phyloP scores from a whole-genome alignment of 2,888 invertebrate species.

The Mylabris sibirica region DNA sequence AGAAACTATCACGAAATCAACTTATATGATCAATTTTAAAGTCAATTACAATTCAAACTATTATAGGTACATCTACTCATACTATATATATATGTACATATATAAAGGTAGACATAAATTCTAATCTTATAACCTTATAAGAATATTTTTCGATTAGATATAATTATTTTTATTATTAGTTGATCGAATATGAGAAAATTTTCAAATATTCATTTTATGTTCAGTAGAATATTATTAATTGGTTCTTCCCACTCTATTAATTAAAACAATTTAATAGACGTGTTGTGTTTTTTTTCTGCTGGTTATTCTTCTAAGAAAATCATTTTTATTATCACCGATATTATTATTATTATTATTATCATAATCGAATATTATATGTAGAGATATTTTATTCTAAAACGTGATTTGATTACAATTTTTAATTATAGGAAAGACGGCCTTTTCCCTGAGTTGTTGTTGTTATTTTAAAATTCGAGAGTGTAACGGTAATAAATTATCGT shows the following conservation, averaged over 20 bases:
- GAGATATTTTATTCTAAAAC: conserved; percentile 5
- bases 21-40: conserved; percentile 56
- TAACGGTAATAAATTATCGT: conserved; percentile 8
- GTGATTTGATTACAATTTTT: conserved; percentile 7
- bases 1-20: conserved; percentile 52
- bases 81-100: background rate
- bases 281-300: too few species aligned
- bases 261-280: background rate
- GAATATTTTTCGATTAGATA: background rate
- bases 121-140: background rate
- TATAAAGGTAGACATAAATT: background rate
- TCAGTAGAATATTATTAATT: background rate
- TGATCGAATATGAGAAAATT: background rate
- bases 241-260: conserved; percentile 5
- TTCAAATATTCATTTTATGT: background rate
- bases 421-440: background rate
- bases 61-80: background rate
- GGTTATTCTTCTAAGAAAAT: background rate
- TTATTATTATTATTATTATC: background rate
- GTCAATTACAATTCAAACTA: conserved; percentile 42
- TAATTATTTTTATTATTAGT: background rate
- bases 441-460: background rate
- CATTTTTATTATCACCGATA: background rate
- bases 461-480: background rate
- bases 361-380: background rate